These are phyloP conservation scores for Cavia aperea DNA, from an alignment of 2,113 vertebrate species.

Conservation along the genomic window DNA sequence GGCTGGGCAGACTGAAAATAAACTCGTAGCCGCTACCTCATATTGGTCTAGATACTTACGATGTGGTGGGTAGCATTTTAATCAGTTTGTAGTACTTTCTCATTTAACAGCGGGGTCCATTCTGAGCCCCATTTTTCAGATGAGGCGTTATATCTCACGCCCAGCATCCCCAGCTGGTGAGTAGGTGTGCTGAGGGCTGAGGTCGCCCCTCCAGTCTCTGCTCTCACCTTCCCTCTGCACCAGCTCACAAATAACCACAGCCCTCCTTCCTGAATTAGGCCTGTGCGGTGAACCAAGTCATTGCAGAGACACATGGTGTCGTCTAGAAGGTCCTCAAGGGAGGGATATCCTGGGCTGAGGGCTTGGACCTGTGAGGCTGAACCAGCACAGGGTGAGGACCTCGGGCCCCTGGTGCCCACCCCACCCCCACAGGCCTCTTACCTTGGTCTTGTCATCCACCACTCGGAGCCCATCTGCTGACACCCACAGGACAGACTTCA, in stretches of 20 bases:
- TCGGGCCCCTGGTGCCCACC: background rate
- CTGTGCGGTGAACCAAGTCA: background rate
- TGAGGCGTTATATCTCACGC: background rate
- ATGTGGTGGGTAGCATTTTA: background rate
- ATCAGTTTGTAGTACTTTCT: background rate
- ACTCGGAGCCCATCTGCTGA: conserved; percentile 92
- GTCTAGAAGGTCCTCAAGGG: background rate
- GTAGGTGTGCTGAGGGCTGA: background rate
- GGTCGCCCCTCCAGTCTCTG: background rate
- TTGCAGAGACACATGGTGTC: background rate
- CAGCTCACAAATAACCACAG: background rate
- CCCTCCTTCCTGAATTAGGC: background rate
- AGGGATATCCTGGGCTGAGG: background rate
- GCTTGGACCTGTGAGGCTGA: background rate
- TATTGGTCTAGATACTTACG: no score
- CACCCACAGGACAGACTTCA: conserved; percentile 92
- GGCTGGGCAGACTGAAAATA: background rate
- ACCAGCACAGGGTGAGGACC: background rate
- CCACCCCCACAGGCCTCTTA: conserved; percentile 58
- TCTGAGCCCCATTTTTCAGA: background rate
- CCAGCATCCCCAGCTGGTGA: background rate
- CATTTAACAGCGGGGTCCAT: background rate
- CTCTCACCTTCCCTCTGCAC: background rate
- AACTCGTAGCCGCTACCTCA: background rate
- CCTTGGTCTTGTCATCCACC: conserved; percentile 95